Base-by-base conservation (phyloP, 2,888 invertebrate species). In the Agelastica alni region DNA sequence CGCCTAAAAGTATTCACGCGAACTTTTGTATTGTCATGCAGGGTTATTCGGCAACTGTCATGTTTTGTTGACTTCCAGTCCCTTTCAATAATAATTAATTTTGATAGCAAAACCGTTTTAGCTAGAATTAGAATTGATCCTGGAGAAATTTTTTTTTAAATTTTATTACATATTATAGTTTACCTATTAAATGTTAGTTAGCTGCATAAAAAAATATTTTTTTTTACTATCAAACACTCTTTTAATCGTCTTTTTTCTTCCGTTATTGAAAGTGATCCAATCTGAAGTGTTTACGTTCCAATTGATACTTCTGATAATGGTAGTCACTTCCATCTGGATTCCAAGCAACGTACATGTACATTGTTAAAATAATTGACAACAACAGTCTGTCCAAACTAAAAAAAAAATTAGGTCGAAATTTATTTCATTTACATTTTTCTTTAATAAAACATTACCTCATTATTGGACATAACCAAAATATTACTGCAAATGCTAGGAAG, bases 281-380 rank as follows among this genome's bases (percentile, higher is more conserved):
- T 66, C 81, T 80, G 41, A 74, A 70, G 52, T 76, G 76, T 62
- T 84, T 85, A 46, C 76, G 74, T 44, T 75, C 70, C 53, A 81
- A 74, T 58, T 81, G 81, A 37, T 65, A 67, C 58, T 78, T 76
- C 54, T 84, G 84, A 65, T 85, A 85, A 31, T 74, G 67, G 48
- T 80, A 80, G 70, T 85, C 85, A 22, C 73, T 75, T 28, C 77
- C 70, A 70, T 85, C 83, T 0, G 84, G 81, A 26, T 79, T 81
- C 85, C 85, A 85, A 36, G 81, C 81, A 41, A 82, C 65, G 42
- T 79, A 78, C 85, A 85, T 85, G 59, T 85, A 85, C 0, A 71
- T 41, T 2, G 82, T 81, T 14, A 84, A 71, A 44, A 85, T 65
- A 1, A 69, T 59, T 2, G 83, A 79, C 49, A 85, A 65, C 26